A percentile compares a stretch with the other conserved stretches of the same genome.
Conservation (phyloP, 1,140 invertebrate species). For the Heliconius melpomene region DNA sequence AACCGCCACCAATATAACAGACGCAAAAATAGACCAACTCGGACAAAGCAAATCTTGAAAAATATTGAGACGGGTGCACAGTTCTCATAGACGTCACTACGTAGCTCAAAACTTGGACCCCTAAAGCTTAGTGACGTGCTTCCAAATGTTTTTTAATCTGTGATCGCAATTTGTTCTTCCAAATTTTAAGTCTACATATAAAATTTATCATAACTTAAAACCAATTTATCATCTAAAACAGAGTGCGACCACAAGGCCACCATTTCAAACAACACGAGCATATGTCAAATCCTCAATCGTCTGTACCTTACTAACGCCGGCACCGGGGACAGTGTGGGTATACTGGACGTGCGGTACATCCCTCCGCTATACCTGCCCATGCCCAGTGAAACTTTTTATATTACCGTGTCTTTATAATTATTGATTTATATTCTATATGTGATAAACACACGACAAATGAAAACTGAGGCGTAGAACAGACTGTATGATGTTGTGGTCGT, state of each 20-base stretch:
- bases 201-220: background rate
- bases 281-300: constrained; percentile 50
- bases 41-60: constrained; percentile 10
- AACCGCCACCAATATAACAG: constrained; percentile 3
- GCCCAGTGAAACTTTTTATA: constrained; percentile 54
- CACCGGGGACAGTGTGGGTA: constrained; percentile 89
- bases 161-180: constrained; percentile 43
- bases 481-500: background rate
- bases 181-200: background rate
- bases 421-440: background rate
- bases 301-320: constrained; percentile 90
- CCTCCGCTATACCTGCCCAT: constrained; percentile 82
- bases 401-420: constrained; percentile 20
- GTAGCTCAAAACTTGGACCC: constrained; percentile 36
- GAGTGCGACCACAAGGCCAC: constrained; percentile 53
- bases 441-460: background rate
- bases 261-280: constrained; percentile 56
- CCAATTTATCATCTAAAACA: constrained; percentile 20
- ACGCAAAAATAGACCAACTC: constrained; percentile 23
- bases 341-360: constrained; percentile 93
- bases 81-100: constrained; percentile 42
- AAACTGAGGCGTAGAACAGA: background rate
- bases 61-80: constrained; percentile 32
- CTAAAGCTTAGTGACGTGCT: constrained; percentile 45
- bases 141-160: constrained; percentile 21